Conservation (phyloP, 2,797 vertebrate genomes). For the Trachurus trachurus region DNA sequence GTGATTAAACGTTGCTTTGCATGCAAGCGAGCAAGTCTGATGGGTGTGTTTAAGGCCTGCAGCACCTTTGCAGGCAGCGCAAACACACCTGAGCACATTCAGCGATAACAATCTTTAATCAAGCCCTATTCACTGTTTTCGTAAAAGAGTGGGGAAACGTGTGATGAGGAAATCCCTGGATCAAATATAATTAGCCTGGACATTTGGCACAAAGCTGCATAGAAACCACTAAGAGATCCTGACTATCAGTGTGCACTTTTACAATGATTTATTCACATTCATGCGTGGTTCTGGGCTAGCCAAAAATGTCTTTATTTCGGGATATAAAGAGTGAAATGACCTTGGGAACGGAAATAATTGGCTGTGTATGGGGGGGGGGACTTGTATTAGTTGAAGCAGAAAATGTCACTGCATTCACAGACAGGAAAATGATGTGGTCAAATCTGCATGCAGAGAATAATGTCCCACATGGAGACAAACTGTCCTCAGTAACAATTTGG, state of each 20-base stretch:
- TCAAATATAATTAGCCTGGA: conserved; percentile 69
- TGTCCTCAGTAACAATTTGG: conserved; percentile 35
- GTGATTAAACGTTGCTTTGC: conserved; percentile 40
- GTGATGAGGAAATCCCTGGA: conserved; percentile 59
- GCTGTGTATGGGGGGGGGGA: conserved; percentile 44
- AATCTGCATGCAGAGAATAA: conserved; percentile 41
- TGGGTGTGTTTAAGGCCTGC: conserved; percentile 43
- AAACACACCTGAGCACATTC: conserved; percentile 75
- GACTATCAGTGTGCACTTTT: conserved; percentile 51
- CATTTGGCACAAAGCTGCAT: conserved; percentile 59
- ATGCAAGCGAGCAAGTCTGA: conserved; percentile 26
- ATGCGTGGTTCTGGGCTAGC: conserved; percentile 37
- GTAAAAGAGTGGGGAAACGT: conserved; percentile 43
- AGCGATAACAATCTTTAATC: conserved; percentile 68
- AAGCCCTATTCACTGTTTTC: conserved; percentile 25
- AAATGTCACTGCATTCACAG: conserved; percentile 49
- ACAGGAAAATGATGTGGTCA: conserved; percentile 51
- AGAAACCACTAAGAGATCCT: conserved; percentile 62
- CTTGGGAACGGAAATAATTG: conserved; percentile 64
- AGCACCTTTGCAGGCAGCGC: conserved; percentile 53
- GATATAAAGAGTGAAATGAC: conserved; percentile 57
- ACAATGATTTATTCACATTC: conserved; percentile 70
- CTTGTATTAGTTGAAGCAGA: conserved; percentile 32
- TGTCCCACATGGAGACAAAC: conserved; percentile 53
- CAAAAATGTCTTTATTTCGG: conserved; percentile 59